These are phyloP conservation scores for Castor canadensis DNA, from an alignment of 2,113 vertebrate species.

Conservation along the genomic window DNA sequence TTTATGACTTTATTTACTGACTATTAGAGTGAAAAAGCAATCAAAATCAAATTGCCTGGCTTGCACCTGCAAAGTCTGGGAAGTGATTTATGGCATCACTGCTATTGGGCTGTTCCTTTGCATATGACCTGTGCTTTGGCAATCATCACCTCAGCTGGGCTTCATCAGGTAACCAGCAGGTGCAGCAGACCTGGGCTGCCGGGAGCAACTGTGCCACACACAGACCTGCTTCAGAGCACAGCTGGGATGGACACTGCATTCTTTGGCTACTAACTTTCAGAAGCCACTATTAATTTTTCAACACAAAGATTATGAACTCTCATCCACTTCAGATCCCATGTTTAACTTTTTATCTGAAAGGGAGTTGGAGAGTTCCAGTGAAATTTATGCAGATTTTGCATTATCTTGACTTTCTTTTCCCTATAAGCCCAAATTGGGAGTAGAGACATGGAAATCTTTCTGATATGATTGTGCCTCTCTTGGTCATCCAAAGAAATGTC, in stretches of 20 bases:
- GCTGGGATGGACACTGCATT: not conserved
- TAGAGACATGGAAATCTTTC: rapidly evolving
- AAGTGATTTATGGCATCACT: not conserved
- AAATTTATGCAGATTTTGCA: not conserved
- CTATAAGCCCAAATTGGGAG: not conserved
- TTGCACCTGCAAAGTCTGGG: constrained; percentile 9
- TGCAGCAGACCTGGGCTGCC: not conserved
- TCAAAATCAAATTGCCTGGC: constrained; percentile 10
- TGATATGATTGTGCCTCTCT: rapidly evolving
- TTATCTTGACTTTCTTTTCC: not conserved
- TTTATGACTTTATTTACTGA: constrained; percentile 56
- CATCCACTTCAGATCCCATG: not conserved
- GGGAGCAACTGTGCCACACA: rapidly evolving
- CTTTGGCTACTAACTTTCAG: not conserved
- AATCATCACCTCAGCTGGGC: not conserved
- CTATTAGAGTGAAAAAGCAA: constrained; percentile 40
- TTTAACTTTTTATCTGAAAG: not conserved
- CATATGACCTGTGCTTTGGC: not conserved
- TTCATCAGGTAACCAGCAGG: not conserved
- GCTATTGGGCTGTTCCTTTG: not conserved
- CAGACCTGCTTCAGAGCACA: not conserved
- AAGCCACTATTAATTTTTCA: not conserved
- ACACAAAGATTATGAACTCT: not conserved
- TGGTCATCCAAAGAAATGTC: not conserved
- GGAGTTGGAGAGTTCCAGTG: not conserved